These are phyloP conservation scores for Pseudocheirus occidentalis DNA, from an alignment of 2,797 vertebrate genomes.

Conservation along the genomic window DNA sequence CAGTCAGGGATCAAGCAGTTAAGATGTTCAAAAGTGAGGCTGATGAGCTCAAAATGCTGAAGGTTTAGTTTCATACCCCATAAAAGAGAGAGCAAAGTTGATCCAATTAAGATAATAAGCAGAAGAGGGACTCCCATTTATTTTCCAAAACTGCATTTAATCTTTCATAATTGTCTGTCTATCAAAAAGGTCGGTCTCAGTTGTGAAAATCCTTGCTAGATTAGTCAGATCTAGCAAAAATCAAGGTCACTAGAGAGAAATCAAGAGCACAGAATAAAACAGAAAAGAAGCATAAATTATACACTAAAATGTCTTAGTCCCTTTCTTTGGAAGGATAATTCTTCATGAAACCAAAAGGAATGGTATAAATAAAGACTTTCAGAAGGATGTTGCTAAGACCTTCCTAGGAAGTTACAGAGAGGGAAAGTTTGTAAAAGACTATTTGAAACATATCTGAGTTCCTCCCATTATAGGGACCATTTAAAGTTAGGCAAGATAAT, in stretches of 20 bases:
- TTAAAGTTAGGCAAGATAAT: background rate
- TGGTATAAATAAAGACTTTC: background rate
- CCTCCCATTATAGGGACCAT: background rate
- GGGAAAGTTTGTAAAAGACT: background rate
- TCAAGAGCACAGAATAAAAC: background rate
- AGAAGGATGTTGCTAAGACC: background rate
- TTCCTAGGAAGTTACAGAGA: background rate
- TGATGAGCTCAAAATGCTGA: background rate
- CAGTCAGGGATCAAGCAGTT: background rate
- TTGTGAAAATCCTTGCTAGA: background rate
- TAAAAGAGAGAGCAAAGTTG: background rate
- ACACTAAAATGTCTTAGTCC: background rate
- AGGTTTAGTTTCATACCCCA: background rate
- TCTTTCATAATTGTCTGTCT: background rate
- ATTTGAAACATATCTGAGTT: background rate
- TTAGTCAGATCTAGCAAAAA: slow-evolving; percentile 6
- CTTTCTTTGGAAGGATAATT: slow-evolving; percentile 1
- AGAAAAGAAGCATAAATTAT: background rate
- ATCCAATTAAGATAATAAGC: slow-evolving; percentile 22
- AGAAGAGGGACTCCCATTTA: background rate
- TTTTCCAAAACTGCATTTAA: background rate
- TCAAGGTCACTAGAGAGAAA: background rate
- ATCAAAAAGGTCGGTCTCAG: background rate
- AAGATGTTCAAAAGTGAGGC: background rate
- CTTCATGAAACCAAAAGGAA: background rate